phyloP scores from a whole-genome alignment of 2,113 vertebrate species.

The Myiagra hebetior region DNA sequence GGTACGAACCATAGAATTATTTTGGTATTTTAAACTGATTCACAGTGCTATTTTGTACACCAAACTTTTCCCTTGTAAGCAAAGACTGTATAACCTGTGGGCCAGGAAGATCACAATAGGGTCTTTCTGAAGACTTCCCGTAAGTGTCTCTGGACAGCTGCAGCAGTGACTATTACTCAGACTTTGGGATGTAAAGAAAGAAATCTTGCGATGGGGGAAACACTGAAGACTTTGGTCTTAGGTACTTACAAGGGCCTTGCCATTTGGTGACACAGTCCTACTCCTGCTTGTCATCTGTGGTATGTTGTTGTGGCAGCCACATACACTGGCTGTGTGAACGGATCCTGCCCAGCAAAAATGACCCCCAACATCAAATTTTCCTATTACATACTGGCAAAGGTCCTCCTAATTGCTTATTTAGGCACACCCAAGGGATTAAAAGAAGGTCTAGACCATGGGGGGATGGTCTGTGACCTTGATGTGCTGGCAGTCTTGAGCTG shows the following conservation, averaged over 20 bases:
- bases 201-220: neutral
- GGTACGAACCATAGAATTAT: neutral
- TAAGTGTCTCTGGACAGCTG: neutral
- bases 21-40: neutral
- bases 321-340: accelerated
- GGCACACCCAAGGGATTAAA: neutral
- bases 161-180: neutral
- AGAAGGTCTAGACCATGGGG: neutral
- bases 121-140: neutral
- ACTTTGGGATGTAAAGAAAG: neutral
- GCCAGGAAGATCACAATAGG: neutral
- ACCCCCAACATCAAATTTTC: neutral
- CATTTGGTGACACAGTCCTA: neutral
- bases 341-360: neutral
- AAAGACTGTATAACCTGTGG: neutral
- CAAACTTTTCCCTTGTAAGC: neutral
- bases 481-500: neutral
- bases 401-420: neutral
- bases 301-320: neutral
- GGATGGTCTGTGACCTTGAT: neutral
- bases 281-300: neutral
- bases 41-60: accelerated
- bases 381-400: neutral
- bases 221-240: neutral
- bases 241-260: neutral